Evolutionary conservation across 2,888 invertebrate species (phyloP).

Genomic region (Hirtodrosophila confusa): DNA sequence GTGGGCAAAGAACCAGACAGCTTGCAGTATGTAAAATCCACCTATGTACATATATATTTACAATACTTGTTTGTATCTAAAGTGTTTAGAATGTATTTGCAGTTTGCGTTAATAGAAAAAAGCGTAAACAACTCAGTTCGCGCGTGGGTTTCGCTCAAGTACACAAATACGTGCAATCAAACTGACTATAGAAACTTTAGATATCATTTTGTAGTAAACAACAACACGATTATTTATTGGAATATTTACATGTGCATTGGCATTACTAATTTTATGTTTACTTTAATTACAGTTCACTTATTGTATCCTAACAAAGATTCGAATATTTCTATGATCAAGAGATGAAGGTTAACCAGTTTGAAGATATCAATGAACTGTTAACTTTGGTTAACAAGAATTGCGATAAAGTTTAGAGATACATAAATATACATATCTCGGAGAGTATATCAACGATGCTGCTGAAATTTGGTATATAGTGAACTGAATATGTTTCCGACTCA

Average conservation of each 20-base stretch:
- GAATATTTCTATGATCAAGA: no score
- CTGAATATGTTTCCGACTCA: background rate
- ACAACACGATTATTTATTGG: constrained; percentile 2
- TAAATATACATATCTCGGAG: background rate
- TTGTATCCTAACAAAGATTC: no score
- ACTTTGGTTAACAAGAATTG: no score
- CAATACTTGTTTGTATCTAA: background rate
- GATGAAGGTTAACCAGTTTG: no score
- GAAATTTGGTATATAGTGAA: background rate
- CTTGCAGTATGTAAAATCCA: constrained; percentile 5
- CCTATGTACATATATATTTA: background rate
- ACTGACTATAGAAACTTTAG: no score
- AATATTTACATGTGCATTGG: background rate
- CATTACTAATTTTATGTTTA: constrained; percentile 12
- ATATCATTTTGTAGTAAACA: constrained; percentile 46
- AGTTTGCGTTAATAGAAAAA: constrained; percentile 52
- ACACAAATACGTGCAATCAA: constrained; percentile 28
- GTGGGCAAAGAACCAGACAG: constrained; percentile 31
- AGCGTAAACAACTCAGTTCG: constrained; percentile 38
- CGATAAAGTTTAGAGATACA: background rate
- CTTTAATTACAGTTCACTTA: no score
- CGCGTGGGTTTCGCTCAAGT: constrained; percentile 37
- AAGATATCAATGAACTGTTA: no score
- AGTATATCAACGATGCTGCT: background rate
- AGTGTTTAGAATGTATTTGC: constrained; percentile 2